Evolutionary conservation across 2,113 vertebrate species (phyloP).

Genomic region (Bufo bufo): DNA sequence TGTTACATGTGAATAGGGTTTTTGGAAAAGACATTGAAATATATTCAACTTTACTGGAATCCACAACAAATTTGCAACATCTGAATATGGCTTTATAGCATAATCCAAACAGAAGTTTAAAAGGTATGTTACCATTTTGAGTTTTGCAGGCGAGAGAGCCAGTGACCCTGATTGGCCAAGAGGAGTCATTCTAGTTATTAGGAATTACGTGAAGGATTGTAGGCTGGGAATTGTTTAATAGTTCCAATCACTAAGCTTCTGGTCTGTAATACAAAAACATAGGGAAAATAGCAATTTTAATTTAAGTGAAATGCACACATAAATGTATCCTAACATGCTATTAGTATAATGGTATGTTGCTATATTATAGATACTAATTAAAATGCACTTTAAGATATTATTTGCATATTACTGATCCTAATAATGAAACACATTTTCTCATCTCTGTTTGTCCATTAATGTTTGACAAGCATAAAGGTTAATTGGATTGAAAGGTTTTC

Average conservation of each 20-base stretch:
- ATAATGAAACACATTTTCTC: slow-evolving; percentile 46
- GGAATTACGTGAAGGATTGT: no score
- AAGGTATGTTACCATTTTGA: no score
- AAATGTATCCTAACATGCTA: neutral
- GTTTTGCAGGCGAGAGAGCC: no score
- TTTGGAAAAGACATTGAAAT: no score
- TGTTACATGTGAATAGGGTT: no score
- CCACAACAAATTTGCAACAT: no score
- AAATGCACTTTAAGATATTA: neutral
- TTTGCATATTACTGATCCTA: slow-evolving; percentile 23
- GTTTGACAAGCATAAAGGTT: slow-evolving; percentile 36
- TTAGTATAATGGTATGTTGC: neutral
- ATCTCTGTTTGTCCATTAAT: slow-evolving; percentile 40
- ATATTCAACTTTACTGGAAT: no score
- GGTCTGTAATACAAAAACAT: neutral
- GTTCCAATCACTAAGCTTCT: neutral
- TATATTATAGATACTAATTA: neutral
- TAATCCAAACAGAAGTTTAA: no score
- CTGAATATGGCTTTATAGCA: no score
- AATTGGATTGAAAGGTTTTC: slow-evolving; percentile 28
- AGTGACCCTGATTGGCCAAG: no score
- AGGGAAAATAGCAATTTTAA: neutral
- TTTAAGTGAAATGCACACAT: neutral
- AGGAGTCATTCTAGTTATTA: no score
- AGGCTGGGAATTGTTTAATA: no score